A percentile compares a stretch with the other conserved stretches of the same genome.
These are phyloP conservation scores for Steromphala cineraria DNA, from an alignment of 2,888 invertebrate genomes.

Conservation along the genomic window DNA sequence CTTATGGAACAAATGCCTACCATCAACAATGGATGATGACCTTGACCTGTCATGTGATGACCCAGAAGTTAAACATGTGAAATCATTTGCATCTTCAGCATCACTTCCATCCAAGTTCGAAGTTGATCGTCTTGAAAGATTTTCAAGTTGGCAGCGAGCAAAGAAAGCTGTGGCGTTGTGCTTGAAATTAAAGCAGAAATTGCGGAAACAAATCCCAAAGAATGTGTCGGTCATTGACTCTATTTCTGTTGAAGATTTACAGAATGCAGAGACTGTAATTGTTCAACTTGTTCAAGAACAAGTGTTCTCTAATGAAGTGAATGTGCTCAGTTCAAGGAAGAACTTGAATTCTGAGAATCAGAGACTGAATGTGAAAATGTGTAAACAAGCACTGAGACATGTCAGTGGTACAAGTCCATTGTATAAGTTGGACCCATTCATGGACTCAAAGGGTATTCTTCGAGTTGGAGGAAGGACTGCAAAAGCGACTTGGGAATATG, in stretches of 20 bases:
- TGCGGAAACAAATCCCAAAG: neutral
- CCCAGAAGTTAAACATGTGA: neutral
- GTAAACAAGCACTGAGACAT: neutral
- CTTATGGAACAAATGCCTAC: neutral
- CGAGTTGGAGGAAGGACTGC: constrained; percentile 46
- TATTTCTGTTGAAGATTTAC: neutral
- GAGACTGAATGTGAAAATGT: neutral
- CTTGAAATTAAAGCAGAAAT: neutral
- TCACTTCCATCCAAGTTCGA: neutral
- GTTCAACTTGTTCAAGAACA: neutral
- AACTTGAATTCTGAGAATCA: neutral
- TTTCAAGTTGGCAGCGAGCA: neutral
- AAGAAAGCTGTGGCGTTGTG: neutral
- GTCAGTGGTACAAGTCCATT: constrained; percentile 18
- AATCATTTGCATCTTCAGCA: neutral
- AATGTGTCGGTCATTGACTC: neutral
- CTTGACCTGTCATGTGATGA: neutral
- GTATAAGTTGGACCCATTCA: constrained; percentile 37
- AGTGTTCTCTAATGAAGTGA: neutral
- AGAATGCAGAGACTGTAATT: neutral
- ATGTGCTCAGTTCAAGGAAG: neutral
- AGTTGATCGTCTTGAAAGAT: neutral
- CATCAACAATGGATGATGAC: neutral
- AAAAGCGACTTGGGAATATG: constrained; percentile 14
- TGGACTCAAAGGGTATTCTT: constrained; percentile 38